A percentile compares a stretch with the other conserved stretches of the same genome.
Evolutionary conservation across 1,140 invertebrate species (phyloP).

Genomic region (Pseudomyrmex pallidus): DNA sequence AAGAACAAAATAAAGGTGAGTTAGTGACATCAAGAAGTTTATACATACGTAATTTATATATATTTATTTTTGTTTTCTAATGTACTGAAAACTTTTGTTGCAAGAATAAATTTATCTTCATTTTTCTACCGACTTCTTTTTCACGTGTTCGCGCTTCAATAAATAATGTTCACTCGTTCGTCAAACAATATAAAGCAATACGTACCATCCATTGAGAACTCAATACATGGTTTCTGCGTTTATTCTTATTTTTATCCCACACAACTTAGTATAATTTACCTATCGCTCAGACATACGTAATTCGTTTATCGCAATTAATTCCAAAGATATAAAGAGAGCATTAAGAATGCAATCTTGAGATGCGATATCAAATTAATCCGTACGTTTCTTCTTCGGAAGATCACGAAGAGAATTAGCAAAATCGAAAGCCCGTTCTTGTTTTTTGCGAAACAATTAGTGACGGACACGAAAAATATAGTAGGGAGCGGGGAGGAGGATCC

Average conservation of each 20-base stretch:
- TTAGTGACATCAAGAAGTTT: conserved; percentile 23
- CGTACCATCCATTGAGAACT: too few relatives aligned
- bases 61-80: conserved; percentile 4
- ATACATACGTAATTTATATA: not conserved
- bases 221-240: too few relatives aligned
- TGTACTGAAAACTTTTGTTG: conserved; percentile 1
- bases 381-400: too few relatives aligned
- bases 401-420: not conserved
- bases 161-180: conserved; percentile 73
- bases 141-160: not conserved
- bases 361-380: not conserved
- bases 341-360: too few relatives aligned
- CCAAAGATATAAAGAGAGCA: too few relatives aligned
- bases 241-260: too few relatives aligned
- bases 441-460: not conserved
- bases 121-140: not conserved
- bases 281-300: too few relatives aligned
- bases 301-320: too few relatives aligned
- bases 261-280: too few relatives aligned
- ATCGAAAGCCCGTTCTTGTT: too few relatives aligned
- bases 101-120: not conserved
- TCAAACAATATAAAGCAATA: not conserved
- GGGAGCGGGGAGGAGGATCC: not conserved
- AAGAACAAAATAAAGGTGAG: conserved; percentile 32
- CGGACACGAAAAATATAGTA: not conserved